Conservation (phyloP, 2,113 vertebrate species). For the Rhinoderma darwinii region DNA sequence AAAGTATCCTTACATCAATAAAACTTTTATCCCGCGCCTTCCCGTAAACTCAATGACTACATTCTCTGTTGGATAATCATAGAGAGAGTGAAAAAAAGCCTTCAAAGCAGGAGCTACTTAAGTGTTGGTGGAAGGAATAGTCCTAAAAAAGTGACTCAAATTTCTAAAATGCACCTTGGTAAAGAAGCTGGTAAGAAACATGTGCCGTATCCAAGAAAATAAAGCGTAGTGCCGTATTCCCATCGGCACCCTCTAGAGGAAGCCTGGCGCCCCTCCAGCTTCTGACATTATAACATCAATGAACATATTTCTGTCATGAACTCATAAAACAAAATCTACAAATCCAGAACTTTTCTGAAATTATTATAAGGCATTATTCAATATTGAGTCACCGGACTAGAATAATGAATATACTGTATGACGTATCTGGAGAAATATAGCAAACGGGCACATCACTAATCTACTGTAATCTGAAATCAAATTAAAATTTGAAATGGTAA, state of each 20-base stretch:
- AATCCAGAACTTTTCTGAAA: conserved; percentile 17
- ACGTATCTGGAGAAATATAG: not conserved
- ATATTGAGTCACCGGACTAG: conserved; percentile 17
- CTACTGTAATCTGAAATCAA: no score
- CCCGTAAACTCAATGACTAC: conserved; percentile 56
- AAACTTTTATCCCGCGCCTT: conserved; percentile 53
- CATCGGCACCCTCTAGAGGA: conserved; percentile 9
- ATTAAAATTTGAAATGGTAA: no score
- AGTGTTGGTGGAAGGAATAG: conserved; percentile 44
- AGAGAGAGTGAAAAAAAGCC: not conserved
- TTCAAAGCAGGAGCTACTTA: conserved; percentile 36
- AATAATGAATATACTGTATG: not conserved
- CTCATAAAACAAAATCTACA: conserved; percentile 37
- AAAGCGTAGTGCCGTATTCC: conserved; percentile 19
- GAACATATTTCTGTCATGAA: conserved; percentile 50
- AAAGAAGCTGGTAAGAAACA: conserved; percentile 42
- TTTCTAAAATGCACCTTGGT: conserved; percentile 50
- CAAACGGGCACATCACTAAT: not conserved
- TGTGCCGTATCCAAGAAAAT: conserved; percentile 47
- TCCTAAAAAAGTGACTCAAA: conserved; percentile 25
- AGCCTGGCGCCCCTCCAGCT: conserved; percentile 9
- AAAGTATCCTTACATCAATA: conserved; percentile 55
- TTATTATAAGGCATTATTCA: conserved; percentile 30
- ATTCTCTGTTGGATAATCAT: conserved; percentile 57
- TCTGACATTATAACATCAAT: conserved; percentile 53